Evolutionary conservation across 2,888 invertebrate genomes (phyloP), one percentile per base, ranked within the genome.

Genomic region (Creontiades dilutus): DNA sequence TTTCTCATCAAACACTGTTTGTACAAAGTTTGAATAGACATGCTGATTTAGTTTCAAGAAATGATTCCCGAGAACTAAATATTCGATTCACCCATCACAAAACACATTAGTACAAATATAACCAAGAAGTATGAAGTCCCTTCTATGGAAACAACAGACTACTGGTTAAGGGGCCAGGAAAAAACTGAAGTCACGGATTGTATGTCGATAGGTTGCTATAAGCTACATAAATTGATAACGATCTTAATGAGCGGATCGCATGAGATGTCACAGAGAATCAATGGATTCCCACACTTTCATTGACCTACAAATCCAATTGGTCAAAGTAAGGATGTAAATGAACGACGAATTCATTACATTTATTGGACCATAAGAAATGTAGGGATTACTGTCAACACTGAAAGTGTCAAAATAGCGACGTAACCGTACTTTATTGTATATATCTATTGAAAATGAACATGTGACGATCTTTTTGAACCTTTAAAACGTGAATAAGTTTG

Each of bases 211-310:
- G 55, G 85, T 85, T 85, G 85, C 85, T 28, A 85, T 55, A 52
- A 86, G 86, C 28, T 46, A 86, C 75, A 68, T 75, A 47, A 57
- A 61, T 75, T 37, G 86, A 86, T 86, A 86, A 75, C 19, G 47
- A 86, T 86, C 86, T 86, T 47, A 55, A 86, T 75, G 86, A 46
- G 47, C 11, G 75, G 37, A 86, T 86, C 48, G 86, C 86, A 86
- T 86, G 86, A 86, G 27, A 61, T 37, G 57, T 85, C 61, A 46
- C 4, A n/a, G 46, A 16, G 46, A 37, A 78, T 82, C 55, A 52
- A 82, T 82, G 82, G 55, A 68, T 68, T 68, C 23, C 27, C 12
- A 68, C 23, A n/a, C 57, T n/a, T 57, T 14, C 57, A n/a, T 19
- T 75, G 28, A 75, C 75, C 75, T 75, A 75, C 28, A 37, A 37